Base-by-base conservation (phyloP, 1,140 invertebrate species). In the Scaptomyza pallida region DNA sequence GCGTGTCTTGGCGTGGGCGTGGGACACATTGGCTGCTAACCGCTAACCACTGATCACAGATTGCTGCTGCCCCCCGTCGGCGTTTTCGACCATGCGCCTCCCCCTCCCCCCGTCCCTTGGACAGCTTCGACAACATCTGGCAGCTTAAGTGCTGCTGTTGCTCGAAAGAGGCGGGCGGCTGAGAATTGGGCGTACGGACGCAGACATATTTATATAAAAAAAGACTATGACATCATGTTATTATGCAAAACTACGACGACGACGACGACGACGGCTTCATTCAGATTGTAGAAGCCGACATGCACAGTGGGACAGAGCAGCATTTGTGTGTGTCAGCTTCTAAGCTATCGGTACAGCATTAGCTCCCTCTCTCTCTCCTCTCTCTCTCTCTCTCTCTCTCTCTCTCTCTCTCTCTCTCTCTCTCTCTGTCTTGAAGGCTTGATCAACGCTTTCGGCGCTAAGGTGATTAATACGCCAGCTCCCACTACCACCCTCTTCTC, bases 1-100 rank as follows among this genome's bases (percentile, higher is more conserved):
- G 82, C 81, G 81, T 86, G 81, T 86, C 80, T 60, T 48, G 47
- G 74, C 74, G 81, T 88, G 77, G 81, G 82, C 78, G 81, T 88
- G 82, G 78, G 82, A 79, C 77, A 71, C 48, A 72, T 78, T 67
- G 51, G 9, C 45, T 41, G 40, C 47, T 44, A 56, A 40, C 44
- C 63, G 21, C 54, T 40, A 56, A 59, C 48, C 65, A 30, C 21
- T 41, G 44, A 65, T 57, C 43, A 16, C 57, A 26, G 48, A 61
- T 45, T 52, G 50, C 35, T 56, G 60, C 37, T 63, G 65, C 65
- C 4, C 2, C 19, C 30, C 52, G 61, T 60, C 57, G 52, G 30
- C 55, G 51, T 10, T 55, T 47, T 64, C 33, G 65, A 54, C 40
- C 57, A 41, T 56, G 51, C 63, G 61, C 33, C 33, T 9, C 10